These are phyloP conservation scores for Australoheros scitulus DNA, from an alignment of 2,113 vertebrate genomes.

Conservation along the genomic window DNA sequence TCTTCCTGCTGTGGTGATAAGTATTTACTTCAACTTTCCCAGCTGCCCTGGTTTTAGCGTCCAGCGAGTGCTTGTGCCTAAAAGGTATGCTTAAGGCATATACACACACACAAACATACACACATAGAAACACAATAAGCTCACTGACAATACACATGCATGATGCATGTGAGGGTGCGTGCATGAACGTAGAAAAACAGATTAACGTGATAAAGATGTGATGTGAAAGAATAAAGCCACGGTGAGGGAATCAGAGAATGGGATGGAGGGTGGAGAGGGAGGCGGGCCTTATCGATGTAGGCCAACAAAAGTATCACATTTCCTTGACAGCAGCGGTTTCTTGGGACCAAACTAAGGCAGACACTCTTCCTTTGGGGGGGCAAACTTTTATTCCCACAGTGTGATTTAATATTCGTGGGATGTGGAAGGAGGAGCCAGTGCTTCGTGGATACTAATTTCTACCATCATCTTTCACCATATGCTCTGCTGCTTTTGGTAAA, in stretches of 20 bases:
- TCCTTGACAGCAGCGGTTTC: constrained; percentile 12
- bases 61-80: constrained; percentile 18
- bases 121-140: background rate
- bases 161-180: background rate
- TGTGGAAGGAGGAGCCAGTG: background rate
- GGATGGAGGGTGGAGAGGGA: background rate
- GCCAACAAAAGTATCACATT: constrained; percentile 13
- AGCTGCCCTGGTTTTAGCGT: constrained; percentile 14
- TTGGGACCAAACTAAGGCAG: background rate
- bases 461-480: background rate
- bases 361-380: background rate
- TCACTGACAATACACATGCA: constrained; percentile 6
- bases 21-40: constrained; percentile 12
- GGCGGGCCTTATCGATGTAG: constrained; percentile 12
- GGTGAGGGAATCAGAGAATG: constrained; percentile 19
- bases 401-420: background rate
- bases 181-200: constrained; percentile 3
- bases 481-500: constrained; percentile 5
- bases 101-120: background rate
- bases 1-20: constrained; percentile 5
- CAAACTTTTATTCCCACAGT: constrained; percentile 23
- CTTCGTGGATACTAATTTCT: constrained; percentile 20
- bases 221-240: constrained; percentile 37
- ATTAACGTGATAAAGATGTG: constrained; percentile 51
- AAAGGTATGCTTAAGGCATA: constrained; percentile 33